These are phyloP conservation scores for Melanaphis sacchari DNA, from an alignment of 1,140 invertebrate genomes.

Conservation along the genomic window DNA sequence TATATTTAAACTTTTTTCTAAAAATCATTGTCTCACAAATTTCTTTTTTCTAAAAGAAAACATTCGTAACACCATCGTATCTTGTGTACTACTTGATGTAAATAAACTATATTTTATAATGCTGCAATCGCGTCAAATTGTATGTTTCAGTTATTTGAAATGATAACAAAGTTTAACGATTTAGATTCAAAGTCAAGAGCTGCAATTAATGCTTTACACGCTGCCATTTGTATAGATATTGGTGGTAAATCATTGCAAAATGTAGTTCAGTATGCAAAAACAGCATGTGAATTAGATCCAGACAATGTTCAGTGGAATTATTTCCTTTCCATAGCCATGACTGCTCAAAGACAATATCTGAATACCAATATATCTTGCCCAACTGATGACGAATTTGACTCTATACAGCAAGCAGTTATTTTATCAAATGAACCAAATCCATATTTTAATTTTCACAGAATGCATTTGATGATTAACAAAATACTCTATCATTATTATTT, in stretches of 20 bases:
- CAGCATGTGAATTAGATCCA: slow-evolving; percentile 29
- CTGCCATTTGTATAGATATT: slow-evolving; percentile 15
- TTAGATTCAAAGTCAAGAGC: slow-evolving; percentile 1
- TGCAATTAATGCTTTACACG: neutral
- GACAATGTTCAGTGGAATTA: slow-evolving; percentile 14
- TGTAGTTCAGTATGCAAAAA: slow-evolving; percentile 17
- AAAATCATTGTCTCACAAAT: neutral
- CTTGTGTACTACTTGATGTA: too few species aligned
- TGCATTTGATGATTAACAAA: neutral
- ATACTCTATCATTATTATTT: neutral
- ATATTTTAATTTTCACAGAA: slow-evolving; percentile 40
- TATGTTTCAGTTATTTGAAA: slow-evolving; percentile 22
- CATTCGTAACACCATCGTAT: too few species aligned
- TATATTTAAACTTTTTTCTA: neutral
- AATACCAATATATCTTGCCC: slow-evolving; percentile 26
- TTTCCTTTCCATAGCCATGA: neutral
- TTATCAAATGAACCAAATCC: slow-evolving; percentile 24
- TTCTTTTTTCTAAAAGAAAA: too few species aligned
- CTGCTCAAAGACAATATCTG: slow-evolving; percentile 15
- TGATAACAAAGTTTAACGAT: neutral
- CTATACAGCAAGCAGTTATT: slow-evolving; percentile 28
- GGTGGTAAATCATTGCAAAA: neutral
- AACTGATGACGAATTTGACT: slow-evolving; percentile 1
- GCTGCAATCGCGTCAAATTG: neutral
- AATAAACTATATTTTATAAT: neutral